phyloP scores from a whole-genome alignment of 2,113 vertebrate species.

The Xiphias gladius region DNA sequence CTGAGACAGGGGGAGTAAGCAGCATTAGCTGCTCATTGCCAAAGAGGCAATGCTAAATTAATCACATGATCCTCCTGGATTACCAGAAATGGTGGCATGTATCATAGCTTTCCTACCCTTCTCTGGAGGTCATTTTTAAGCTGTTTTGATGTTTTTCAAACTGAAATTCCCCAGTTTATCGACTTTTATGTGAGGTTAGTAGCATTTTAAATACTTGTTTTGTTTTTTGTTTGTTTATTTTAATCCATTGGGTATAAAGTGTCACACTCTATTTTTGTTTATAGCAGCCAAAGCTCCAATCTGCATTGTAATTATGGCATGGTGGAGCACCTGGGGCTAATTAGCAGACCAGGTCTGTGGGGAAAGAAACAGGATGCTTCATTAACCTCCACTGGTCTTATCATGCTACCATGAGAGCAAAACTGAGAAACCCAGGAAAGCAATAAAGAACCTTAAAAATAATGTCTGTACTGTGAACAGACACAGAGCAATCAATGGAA shows the following conservation, averaged over 20 bases:
- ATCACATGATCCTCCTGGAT: slow-evolving; percentile 42
- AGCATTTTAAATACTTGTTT: not conserved
- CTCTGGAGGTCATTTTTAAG: slow-evolving; percentile 1
- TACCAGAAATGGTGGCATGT: slow-evolving; percentile 9
- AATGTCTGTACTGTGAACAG: not conserved
- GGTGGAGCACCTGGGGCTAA: slow-evolving; percentile 71
- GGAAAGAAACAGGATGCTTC: slow-evolving; percentile 67
- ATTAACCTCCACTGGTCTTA: slow-evolving; percentile 76
- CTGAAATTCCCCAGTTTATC: not conserved
- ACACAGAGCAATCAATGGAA: not conserved
- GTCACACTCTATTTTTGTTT: slow-evolving; percentile 33
- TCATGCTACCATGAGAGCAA: slow-evolving; percentile 16
- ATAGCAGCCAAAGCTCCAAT: slow-evolving; percentile 36
- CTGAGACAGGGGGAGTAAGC: not conserved
- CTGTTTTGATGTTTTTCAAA: not conserved
- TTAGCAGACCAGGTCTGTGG: slow-evolving; percentile 71
- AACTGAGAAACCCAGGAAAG: slow-evolving; percentile 32
- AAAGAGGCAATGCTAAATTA: slow-evolving; percentile 38
- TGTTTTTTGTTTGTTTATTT: slow-evolving; percentile 2
- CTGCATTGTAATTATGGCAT: slow-evolving; percentile 69
- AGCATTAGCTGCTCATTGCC: slow-evolving; percentile 21
- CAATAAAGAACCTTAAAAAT: not conserved
- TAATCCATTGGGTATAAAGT: slow-evolving; percentile 1
- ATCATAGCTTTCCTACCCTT: slow-evolving; percentile 6
- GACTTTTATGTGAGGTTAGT: not conserved